Percentiles rank a stretch among this genome's conserved stretches.
phyloP scores from a whole-genome alignment of 2,113 vertebrate species.

The Tonatia bakeri region DNA sequence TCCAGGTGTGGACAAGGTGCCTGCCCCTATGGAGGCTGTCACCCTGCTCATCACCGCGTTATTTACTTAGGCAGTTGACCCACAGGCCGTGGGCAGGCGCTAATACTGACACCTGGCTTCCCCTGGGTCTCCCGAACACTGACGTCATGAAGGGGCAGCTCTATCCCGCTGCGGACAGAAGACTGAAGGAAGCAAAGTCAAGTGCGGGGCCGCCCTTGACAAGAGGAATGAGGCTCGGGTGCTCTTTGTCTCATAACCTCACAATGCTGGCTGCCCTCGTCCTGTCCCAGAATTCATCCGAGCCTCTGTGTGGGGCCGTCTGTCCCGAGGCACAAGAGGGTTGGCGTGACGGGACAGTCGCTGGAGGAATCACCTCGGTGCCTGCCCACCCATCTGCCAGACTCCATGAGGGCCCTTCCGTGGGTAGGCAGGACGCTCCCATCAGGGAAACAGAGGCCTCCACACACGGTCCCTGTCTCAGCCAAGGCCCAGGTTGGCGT shows the following conservation, averaged over 20 bases:
- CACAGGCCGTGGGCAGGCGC: constrained; percentile 78
- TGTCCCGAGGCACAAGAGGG: not conserved
- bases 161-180: constrained; percentile 62
- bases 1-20: constrained; percentile 47
- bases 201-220: not conserved
- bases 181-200: constrained; percentile 10
- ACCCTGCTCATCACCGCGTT: constrained; percentile 76
- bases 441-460: not conserved
- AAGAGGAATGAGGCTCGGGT: constrained; percentile 35
- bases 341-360: accelerated
- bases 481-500: not conserved
- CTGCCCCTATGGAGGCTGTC: constrained; percentile 72
- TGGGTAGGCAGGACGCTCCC: not conserved
- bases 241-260: not conserved
- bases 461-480: not conserved
- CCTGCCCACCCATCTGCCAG: not conserved
- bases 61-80: constrained; percentile 85
- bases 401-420: not conserved
- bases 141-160: constrained; percentile 71
- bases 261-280: not conserved
- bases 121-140: constrained; percentile 80
- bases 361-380: not conserved
- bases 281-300: not conserved
- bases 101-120: constrained; percentile 82
- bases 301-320: not conserved